These are phyloP conservation scores for Sepiola atlantica DNA, from an alignment of 2,888 invertebrate species.

Conservation along the genomic window DNA sequence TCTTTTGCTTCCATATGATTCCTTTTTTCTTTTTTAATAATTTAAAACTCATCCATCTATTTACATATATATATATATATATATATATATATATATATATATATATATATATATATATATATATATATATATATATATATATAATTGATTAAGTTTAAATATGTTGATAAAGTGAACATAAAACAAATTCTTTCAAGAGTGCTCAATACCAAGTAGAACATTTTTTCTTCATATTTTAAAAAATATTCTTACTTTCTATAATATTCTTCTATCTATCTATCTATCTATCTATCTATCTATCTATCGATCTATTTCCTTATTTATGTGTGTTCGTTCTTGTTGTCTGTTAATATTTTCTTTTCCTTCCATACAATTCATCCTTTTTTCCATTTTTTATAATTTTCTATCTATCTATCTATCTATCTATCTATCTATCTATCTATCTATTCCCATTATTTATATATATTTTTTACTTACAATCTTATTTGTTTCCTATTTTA, in stretches of 20 bases:
- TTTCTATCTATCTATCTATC: background rate
- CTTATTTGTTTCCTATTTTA: background rate
- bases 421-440: too few relatives aligned
- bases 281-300: background rate
- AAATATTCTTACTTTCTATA: background rate
- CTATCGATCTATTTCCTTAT: background rate
- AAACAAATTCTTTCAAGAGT: too few relatives aligned
- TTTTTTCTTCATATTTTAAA: background rate
- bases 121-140: too few relatives aligned
- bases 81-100: too few relatives aligned
- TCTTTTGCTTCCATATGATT: too few relatives aligned
- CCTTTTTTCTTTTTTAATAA: too few relatives aligned
- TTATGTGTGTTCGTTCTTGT: background rate
- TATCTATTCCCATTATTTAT: background rate
- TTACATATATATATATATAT: too few relatives aligned
- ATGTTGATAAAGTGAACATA: too few relatives aligned
- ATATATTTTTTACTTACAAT: background rate
- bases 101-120: too few relatives aligned
- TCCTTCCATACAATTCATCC: background rate
- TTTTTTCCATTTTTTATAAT: background rate
- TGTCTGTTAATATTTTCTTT: background rate
- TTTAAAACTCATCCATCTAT: too few relatives aligned
- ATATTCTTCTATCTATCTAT: too few relatives aligned
- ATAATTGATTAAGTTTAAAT: too few relatives aligned
- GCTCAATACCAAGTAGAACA: background rate